Conservation (phyloP, 1,140 invertebrate species). For the Arctopsyche grandis region DNA sequence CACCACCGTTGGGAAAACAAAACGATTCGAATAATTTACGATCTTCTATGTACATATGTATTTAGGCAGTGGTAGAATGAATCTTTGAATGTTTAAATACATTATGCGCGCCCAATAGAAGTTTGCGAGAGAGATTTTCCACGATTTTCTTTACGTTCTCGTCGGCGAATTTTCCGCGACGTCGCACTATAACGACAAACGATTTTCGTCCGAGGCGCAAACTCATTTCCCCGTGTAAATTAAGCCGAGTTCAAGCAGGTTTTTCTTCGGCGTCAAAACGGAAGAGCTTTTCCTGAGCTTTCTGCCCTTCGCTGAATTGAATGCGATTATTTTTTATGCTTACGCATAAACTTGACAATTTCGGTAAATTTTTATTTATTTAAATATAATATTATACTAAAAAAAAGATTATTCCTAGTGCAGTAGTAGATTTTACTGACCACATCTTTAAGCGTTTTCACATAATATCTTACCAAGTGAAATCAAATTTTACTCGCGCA, state of each 20-base stretch:
- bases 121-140: neutral
- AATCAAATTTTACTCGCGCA: too few species aligned
- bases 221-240: constrained; percentile 7
- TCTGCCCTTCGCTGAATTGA: neutral
- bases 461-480: too few species aligned
- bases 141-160: neutral
- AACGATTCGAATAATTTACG: too few species aligned
- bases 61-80: too few species aligned
- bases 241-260: neutral
- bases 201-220: neutral
- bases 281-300: neutral
- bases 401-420: too few species aligned
- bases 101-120: neutral
- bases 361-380: neutral
- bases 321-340: too few species aligned
- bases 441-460: too few species aligned
- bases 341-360: neutral
- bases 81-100: too few species aligned
- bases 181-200: neutral
- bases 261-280: neutral
- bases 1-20: neutral
- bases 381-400: too few species aligned
- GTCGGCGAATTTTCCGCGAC: neutral
- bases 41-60: too few species aligned
- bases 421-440: too few species aligned